A percentile compares a stretch with the other conserved stretches of the same genome.
These are phyloP conservation scores for Delichon dasypus DNA, from an alignment of 2,797 vertebrate genomes.

Conservation along the genomic window DNA sequence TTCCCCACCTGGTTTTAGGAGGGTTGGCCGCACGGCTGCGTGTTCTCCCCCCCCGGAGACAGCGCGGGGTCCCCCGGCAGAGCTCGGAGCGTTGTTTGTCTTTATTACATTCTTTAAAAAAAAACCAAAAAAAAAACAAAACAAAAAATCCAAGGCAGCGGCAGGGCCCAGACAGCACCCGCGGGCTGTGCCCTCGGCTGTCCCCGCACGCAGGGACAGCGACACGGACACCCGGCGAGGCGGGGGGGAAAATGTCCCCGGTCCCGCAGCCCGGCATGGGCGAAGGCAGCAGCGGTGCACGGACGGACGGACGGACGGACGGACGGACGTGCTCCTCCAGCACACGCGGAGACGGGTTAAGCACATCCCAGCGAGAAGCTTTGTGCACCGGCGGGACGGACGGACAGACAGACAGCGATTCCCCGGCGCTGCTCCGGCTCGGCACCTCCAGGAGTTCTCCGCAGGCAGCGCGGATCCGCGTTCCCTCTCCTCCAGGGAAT, in stretches of 20 bases:
- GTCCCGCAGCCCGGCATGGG: not conserved
- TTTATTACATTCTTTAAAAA: no score
- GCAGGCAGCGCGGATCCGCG: not conserved
- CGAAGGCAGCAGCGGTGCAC: not conserved
- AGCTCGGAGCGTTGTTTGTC: not conserved
- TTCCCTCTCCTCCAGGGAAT: not conserved
- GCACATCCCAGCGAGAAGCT: fast-evolving
- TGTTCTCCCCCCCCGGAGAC: not conserved
- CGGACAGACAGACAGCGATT: not conserved
- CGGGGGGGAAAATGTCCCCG: fast-evolving
- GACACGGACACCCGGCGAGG: fast-evolving
- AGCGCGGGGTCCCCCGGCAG: fast-evolving
- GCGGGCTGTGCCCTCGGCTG: no score
- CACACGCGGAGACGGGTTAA: not conserved
- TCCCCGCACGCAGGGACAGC: not conserved
- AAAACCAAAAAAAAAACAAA: no score
- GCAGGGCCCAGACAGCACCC: no score
- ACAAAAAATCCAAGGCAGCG: no score
- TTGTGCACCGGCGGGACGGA: not conserved
- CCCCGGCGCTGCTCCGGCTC: not conserved
- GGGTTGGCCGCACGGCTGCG: fast-evolving
- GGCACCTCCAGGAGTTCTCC: fast-evolving
- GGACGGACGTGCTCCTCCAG: not conserved
- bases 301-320: no score
- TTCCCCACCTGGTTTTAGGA: fast-evolving